Base-by-base conservation (phyloP, 2,797 vertebrate genomes). In the Pseudotriccus pelzelni region DNA sequence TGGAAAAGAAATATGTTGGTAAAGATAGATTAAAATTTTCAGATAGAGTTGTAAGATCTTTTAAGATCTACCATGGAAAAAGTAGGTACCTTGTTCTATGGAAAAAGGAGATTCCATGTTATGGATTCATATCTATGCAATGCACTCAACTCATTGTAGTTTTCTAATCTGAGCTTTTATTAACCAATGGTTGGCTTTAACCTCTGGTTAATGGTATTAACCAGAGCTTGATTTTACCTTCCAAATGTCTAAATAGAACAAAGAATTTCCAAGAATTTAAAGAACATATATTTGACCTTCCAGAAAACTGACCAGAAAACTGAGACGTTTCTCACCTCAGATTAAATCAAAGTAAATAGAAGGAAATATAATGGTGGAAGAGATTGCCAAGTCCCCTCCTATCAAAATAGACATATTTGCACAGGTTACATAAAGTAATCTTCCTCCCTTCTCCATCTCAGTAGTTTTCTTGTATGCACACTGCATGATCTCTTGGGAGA, bases 161-260 rank as follows among this genome's bases (percentile, higher is more conserved):
- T 91, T 96, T 76, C 56, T 83, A 68, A 74, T 8, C 30, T 74
- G 14, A 44, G 12, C 23, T 86, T 84, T 86, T 84, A 39, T 87
- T 76, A 84, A 76, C 18, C 18, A 53, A 14, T n/a, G 3, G 5
- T 36, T 84, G 46, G 11, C 20, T 17, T 28, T 50, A 50, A 28
- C 27, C 49, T 50, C 16, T 50, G 27, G 15, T 50, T 50, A 50
- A 50, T 50, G 49, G 27, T 50, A 50, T 50, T 50, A 28, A 50
- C 27, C 16, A 73, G 66, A 80, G 53, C n/a, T 58, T 83, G 73
- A 76, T 68, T 74, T 78, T 56, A 34, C 25, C 36, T 90, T 62
- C 23, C 27, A 50, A 52, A 79, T 68, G 6, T 43, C 88, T 87
- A 66, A 90, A 75, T 3, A 81, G n/a, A 75, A 64, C 25, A 86